A percentile compares a stretch with the other conserved stretches of the same genome.
These are phyloP conservation scores for Parnassius mnemosyne DNA, from an alignment of 2,888 invertebrate species.

Conservation along the genomic window DNA sequence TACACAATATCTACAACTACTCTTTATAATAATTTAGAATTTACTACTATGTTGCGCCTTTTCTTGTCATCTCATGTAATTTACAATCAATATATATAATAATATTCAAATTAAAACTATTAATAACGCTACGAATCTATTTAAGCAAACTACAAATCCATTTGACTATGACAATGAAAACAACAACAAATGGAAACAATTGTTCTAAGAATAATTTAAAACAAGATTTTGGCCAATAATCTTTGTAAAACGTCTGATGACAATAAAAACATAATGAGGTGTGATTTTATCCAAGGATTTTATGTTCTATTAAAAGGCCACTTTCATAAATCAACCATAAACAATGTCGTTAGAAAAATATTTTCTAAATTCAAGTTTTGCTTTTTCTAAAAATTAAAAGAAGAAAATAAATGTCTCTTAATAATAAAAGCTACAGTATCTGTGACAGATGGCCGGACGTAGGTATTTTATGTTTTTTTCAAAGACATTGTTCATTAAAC, in stretches of 20 bases:
- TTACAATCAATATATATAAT: background rate
- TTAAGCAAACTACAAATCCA: slow-evolving; percentile 34
- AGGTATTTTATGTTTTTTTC: too few species aligned
- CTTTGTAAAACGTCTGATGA: too few species aligned
- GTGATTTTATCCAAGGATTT: too few species aligned
- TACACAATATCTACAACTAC: background rate
- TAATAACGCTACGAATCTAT: slow-evolving; percentile 1
- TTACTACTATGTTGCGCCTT: background rate
- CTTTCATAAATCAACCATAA: slow-evolving; percentile 17
- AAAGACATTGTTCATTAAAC: too few species aligned
- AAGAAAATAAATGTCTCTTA: too few species aligned
- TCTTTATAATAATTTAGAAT: background rate
- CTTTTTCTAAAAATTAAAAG: too few species aligned
- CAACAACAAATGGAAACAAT: background rate
- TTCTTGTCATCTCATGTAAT: too few species aligned
- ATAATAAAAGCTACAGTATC: too few species aligned
- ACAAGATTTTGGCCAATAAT: too few species aligned
- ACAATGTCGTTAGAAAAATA: slow-evolving; percentile 15
- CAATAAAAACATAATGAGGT: too few species aligned
- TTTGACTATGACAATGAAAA: slow-evolving; percentile 36
- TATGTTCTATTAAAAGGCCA: background rate
- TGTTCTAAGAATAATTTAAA: too few species aligned
- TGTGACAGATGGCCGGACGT: too few species aligned
- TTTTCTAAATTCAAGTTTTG: background rate
- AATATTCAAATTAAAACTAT: background rate